phyloP scores from a whole-genome alignment of 2,113 vertebrate species.

The Anoura caudifer region DNA sequence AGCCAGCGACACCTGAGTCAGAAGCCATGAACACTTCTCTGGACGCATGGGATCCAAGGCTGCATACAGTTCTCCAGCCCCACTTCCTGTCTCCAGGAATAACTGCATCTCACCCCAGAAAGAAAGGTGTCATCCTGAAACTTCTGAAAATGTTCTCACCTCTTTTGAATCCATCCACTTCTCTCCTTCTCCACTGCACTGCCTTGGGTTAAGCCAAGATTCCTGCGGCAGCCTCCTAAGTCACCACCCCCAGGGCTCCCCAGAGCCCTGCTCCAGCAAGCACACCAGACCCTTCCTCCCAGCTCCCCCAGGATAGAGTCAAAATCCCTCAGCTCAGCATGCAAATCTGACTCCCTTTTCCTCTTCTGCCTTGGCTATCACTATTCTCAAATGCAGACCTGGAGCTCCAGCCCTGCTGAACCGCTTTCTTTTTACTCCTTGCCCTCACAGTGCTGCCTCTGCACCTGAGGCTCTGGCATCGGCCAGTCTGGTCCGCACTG shows the following conservation, averaged over 20 bases:
- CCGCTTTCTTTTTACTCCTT: neutral
- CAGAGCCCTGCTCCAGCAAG: neutral
- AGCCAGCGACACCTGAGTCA: neutral
- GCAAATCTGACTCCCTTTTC: neutral
- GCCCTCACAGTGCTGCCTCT: neutral
- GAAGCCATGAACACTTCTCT: neutral
- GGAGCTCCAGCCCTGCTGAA: neutral
- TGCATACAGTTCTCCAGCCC: neutral
- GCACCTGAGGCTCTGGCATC: accelerated
- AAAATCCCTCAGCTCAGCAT: neutral
- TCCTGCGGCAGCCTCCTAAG: neutral
- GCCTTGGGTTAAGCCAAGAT: neutral
- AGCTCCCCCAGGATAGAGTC: neutral
- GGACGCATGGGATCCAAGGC: neutral
- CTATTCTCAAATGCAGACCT: neutral
- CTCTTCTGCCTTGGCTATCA: neutral
- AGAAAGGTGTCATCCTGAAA: neutral
- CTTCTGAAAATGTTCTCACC: neutral
- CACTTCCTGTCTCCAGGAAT: neutral
- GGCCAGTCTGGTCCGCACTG: accelerated
- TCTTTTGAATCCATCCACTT: neutral
- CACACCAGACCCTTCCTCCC: neutral
- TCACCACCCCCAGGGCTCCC: neutral
- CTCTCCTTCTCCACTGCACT: neutral
- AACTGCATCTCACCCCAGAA: neutral